These are phyloP conservation scores for Pachymerium ferrugineum DNA, from an alignment of 2,888 invertebrate genomes.

Conservation along the genomic window DNA sequence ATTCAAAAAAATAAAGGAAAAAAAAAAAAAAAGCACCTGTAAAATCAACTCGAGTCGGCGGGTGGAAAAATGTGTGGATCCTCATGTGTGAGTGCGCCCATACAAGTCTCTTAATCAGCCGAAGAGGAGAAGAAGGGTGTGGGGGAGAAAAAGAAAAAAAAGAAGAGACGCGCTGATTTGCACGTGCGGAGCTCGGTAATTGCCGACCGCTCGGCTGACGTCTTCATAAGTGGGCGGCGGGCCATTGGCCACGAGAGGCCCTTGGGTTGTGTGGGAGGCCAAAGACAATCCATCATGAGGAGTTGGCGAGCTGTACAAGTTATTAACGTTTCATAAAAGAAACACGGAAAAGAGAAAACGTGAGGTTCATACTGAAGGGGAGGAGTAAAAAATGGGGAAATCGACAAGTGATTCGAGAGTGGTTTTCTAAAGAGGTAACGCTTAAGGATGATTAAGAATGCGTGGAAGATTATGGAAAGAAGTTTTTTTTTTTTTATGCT, in stretches of 20 bases:
- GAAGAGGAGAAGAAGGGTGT: background rate
- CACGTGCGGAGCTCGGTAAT: slow-evolving; percentile 9
- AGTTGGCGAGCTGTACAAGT: background rate
- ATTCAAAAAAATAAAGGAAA: background rate
- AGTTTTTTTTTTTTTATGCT: too few species aligned
- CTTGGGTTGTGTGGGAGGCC: background rate
- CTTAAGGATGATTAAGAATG: too few species aligned
- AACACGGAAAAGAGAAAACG: background rate
- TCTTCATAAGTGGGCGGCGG: slow-evolving; percentile 3
- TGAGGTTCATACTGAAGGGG: background rate
- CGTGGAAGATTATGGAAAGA: too few species aligned
- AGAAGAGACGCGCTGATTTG: background rate
- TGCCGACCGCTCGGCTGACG: slow-evolving; percentile 9
- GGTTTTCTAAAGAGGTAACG: too few species aligned
- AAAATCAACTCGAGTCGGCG: background rate
- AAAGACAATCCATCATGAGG: background rate
- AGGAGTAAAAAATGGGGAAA: background rate
- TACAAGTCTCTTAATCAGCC: slow-evolving; percentile 1
- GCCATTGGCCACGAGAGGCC: background rate
- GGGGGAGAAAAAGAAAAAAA: background rate
- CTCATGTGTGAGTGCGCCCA: background rate
- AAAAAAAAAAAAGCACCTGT: background rate
- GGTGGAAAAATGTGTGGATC: background rate
- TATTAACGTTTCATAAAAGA: background rate
- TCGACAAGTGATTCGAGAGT: background rate